Conservation (phyloP, 2,797 vertebrate genomes). For the Falco rusticolus region DNA sequence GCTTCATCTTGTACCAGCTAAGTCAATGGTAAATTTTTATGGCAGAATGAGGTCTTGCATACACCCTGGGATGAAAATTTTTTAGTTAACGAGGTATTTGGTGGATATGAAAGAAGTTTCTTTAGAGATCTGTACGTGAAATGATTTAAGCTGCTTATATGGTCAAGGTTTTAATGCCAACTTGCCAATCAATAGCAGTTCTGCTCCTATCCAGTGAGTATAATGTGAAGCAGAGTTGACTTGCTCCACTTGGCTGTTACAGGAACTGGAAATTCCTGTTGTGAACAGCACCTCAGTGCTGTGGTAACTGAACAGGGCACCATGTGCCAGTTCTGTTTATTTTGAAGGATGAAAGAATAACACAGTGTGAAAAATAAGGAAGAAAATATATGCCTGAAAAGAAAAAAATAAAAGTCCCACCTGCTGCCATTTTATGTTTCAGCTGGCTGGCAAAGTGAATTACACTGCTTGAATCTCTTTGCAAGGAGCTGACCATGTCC, state of each 20-base stretch:
- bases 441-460: background rate
- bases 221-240: background rate
- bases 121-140: background rate
- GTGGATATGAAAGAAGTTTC: background rate
- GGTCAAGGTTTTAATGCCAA: background rate
- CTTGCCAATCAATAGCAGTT: background rate
- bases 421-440: background rate
- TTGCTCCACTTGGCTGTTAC: background rate
- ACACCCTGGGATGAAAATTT: background rate
- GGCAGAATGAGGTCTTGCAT: background rate
- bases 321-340: rapidly evolving
- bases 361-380: background rate
- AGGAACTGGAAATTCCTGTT: background rate
- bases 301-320: background rate
- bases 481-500: background rate
- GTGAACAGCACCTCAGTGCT: background rate
- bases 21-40: background rate
- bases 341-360: background rate
- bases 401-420: background rate
- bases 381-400: background rate
- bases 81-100: background rate
- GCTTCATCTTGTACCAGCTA: background rate
- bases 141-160: background rate
- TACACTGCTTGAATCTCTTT: background rate
- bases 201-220: background rate